These are phyloP conservation scores for Cactoblastis cactorum DNA, from an alignment of 2,888 invertebrate genomes.

Conservation along the genomic window DNA sequence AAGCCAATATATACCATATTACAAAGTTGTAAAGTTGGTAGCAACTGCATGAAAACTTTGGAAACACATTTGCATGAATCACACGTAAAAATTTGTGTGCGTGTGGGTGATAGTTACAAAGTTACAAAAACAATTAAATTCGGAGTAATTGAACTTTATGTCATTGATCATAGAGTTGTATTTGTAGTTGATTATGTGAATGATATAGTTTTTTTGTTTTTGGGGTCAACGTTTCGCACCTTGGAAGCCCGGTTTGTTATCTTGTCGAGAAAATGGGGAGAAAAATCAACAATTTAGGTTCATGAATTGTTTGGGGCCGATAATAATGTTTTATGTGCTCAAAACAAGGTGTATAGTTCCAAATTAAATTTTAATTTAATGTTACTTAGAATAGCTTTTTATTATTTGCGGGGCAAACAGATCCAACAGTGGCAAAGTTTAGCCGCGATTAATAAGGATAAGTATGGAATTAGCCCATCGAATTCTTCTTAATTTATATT, in stretches of 20 bases:
- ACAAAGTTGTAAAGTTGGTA: constrained; percentile 11
- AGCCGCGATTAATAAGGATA: too few species aligned
- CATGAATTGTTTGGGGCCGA: constrained; percentile 8
- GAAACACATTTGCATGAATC: constrained; percentile 23
- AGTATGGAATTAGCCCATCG: too few species aligned
- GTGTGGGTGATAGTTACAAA: constrained; percentile 17
- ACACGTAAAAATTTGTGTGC: constrained; percentile 19
- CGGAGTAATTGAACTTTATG: constrained; percentile 19
- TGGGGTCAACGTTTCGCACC: constrained; percentile 71
- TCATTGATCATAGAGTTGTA: constrained; percentile 15
- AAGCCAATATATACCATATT: constrained; percentile 19
- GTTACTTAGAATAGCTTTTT: background rate
- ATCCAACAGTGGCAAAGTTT: too few species aligned
- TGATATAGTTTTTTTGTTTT: constrained; percentile 29
- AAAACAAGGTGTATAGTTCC: background rate
- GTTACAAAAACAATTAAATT: background rate
- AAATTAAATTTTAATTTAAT: background rate
- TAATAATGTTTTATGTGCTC: constrained; percentile 3
- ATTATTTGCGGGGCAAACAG: too few species aligned
- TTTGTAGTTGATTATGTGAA: constrained; percentile 15
- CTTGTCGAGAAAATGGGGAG: constrained; percentile 61
- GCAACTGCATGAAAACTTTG: constrained; percentile 16
- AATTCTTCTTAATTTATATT: too few species aligned
- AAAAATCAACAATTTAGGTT: constrained; percentile 28
- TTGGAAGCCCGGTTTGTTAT: constrained; percentile 62